These are phyloP conservation scores for Telenomus remus DNA, from an alignment of 1,140 invertebrate genomes.

Conservation along the genomic window DNA sequence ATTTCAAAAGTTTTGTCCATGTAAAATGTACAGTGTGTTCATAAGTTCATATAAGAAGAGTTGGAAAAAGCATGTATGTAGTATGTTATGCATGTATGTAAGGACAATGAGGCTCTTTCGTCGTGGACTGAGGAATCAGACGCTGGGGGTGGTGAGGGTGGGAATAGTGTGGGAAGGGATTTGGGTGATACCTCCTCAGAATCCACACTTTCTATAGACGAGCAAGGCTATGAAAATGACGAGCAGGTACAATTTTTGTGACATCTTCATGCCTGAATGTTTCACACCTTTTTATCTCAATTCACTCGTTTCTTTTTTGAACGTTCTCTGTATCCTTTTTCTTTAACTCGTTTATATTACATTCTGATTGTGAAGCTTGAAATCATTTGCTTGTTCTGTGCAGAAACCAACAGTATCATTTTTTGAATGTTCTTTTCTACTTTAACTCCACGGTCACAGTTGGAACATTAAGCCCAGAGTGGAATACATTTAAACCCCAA, in stretches of 20 bases:
- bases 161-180: conserved; percentile 67
- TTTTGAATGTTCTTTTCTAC: no score
- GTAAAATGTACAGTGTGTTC: conserved; percentile 7
- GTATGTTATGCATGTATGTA: conserved; percentile 74
- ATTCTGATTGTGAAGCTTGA: no score
- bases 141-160: conserved; percentile 69
- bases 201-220: conserved; percentile 67
- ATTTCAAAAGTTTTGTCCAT: conserved; percentile 1
- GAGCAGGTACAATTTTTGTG: conserved; percentile 68
- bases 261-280: conserved; percentile 22
- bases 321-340: background rate
- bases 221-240: conserved; percentile 70
- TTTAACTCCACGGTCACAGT: no score
- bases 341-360: no score
- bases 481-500: no score
- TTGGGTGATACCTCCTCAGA: conserved; percentile 68
- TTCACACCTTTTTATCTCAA: conserved; percentile 4
- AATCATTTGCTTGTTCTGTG: no score
- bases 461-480: no score
- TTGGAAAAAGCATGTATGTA: conserved; percentile 69
- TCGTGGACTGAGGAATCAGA: conserved; percentile 70
- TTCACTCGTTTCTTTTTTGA: background rate
- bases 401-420: no score
- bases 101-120: conserved; percentile 71
- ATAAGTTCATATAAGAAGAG: conserved; percentile 28